Evolutionary conservation across 2,797 vertebrate species (phyloP).

Genomic region (Morus bassanus): DNA sequence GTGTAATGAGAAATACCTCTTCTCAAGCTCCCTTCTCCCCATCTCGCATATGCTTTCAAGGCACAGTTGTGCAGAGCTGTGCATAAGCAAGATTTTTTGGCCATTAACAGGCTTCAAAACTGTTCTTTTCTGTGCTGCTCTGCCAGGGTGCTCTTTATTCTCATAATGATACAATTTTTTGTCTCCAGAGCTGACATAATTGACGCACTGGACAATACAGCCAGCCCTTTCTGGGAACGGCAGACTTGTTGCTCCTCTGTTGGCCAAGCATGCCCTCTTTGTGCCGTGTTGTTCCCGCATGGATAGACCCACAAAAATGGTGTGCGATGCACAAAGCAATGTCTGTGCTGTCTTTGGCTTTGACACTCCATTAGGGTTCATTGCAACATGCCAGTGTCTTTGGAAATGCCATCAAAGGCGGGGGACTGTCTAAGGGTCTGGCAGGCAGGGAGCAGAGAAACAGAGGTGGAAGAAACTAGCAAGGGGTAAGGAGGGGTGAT

Average conservation of each 20-base stretch:
- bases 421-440: background rate
- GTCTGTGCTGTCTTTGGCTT: background rate
- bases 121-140: background rate
- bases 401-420: background rate
- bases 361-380: background rate
- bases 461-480: background rate
- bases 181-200: background rate
- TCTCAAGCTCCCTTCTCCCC: background rate
- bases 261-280: background rate
- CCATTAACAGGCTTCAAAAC: background rate
- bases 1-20: background rate
- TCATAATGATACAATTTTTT: background rate
- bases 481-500: background rate
- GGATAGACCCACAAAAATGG: background rate
- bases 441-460: background rate
- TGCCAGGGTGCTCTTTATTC: background rate
- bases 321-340: background rate
- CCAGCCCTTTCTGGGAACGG: background rate
- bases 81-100: background rate
- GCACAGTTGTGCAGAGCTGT: background rate
- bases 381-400: accelerated
- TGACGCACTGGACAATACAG: background rate
- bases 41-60: background rate
- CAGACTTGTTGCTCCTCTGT: background rate
- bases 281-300: background rate